Evolutionary conservation across 2,113 vertebrate genomes (phyloP).

Genomic region (Centrocercus urophasianus): DNA sequence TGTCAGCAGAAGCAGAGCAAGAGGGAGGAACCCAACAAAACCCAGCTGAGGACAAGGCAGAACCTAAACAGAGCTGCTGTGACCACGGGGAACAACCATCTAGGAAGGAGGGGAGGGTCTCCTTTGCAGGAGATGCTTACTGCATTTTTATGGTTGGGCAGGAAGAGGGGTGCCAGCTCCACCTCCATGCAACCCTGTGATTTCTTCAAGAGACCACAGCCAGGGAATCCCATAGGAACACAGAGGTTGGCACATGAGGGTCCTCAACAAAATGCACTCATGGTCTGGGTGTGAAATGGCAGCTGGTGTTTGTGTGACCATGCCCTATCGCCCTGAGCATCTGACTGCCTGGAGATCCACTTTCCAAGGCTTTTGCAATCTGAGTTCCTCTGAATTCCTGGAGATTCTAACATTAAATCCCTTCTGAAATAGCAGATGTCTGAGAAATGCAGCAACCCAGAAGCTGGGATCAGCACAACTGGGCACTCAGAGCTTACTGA

Average conservation of each 20-base stretch:
- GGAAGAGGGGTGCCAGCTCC: background rate
- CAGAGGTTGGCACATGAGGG: background rate
- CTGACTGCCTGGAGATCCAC: background rate
- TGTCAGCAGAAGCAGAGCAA: background rate
- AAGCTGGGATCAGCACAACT: background rate
- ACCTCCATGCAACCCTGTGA: background rate
- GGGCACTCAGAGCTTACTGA: background rate
- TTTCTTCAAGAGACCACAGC: background rate
- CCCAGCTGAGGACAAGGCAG: background rate
- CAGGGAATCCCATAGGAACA: background rate
- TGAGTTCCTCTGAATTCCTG: background rate
- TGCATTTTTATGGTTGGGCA: background rate
- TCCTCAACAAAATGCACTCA: background rate
- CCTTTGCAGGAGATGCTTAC: background rate
- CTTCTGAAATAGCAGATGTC: background rate
- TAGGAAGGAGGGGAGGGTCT: background rate
- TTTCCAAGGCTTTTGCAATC: background rate
- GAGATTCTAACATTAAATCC: background rate
- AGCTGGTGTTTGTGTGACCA: background rate
- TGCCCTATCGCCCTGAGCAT: accelerated
- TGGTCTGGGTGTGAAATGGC: background rate
- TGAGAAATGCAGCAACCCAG: background rate
- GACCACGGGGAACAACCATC: background rate
- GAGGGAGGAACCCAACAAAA: background rate
- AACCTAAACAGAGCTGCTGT: background rate